Evolutionary conservation across 2,888 invertebrate genomes (phyloP).

Genomic region (Mylabris sibirica): DNA sequence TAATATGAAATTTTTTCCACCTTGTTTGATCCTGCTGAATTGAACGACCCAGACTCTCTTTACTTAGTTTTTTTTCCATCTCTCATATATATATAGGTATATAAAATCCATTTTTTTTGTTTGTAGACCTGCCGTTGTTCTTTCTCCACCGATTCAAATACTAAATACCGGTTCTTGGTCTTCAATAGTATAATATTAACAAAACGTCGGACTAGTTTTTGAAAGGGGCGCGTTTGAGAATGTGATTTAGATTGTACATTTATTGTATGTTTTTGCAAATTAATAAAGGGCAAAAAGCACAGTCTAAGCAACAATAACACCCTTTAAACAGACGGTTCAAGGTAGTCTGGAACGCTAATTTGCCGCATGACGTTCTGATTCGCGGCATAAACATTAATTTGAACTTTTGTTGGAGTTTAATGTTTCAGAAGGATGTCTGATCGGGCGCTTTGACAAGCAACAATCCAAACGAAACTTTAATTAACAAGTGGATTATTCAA

Average conservation of each 20-base stretch:
- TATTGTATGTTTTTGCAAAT: constrained; percentile 18
- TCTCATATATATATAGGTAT: too few species aligned
- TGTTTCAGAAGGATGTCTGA: not conserved
- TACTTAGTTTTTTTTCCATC: constrained; percentile 18
- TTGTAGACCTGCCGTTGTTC: constrained; percentile 22
- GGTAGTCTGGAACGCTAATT: constrained; percentile 45
- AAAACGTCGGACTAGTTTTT: constrained; percentile 42
- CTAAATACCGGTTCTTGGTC: constrained; percentile 42
- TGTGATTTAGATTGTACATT: constrained; percentile 29
- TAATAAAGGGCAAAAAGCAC: constrained; percentile 22
- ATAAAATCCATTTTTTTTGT: too few species aligned
- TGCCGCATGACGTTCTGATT: constrained; percentile 33
- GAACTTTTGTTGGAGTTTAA: not conserved
- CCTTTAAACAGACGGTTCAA: constrained; percentile 38
- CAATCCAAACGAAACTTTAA: not conserved
- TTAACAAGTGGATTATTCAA: constrained; percentile 1
- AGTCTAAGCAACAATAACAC: constrained; percentile 31
- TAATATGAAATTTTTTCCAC: not conserved
- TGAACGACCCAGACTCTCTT: constrained; percentile 8
- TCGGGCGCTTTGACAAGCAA: not conserved
- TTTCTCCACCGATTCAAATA: constrained; percentile 34
- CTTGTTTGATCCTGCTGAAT: not conserved
- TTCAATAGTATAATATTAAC: constrained; percentile 33
- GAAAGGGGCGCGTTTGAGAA: constrained; percentile 29
- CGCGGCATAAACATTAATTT: not conserved